These are phyloP conservation scores for Lepidurus arcticus DNA, from an alignment of 1,140 invertebrate genomes.

Conservation along the genomic window DNA sequence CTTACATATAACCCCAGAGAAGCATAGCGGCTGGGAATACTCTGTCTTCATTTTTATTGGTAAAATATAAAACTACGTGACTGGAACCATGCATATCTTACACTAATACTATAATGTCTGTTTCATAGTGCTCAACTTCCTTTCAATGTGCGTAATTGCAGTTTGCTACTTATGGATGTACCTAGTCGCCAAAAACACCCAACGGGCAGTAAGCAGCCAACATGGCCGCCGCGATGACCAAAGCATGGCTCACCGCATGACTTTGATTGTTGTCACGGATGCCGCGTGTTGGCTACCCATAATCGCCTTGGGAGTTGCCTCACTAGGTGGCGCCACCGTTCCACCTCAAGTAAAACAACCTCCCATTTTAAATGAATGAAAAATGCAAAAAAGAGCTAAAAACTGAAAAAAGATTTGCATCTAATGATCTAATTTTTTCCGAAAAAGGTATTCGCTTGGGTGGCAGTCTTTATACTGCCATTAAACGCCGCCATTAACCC, in stretches of 20 bases:
- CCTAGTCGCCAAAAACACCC: constrained; percentile 49
- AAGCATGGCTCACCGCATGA: constrained; percentile 53
- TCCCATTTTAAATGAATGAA: too few species aligned
- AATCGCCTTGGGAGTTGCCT: constrained; percentile 49
- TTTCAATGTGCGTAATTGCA: constrained; percentile 52
- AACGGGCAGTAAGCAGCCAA: constrained; percentile 43
- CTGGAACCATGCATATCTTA: constrained; percentile 17
- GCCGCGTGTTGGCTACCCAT: constrained; percentile 56
- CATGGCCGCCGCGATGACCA: constrained; percentile 44
- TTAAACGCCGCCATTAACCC: constrained; percentile 50
- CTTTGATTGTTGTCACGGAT: constrained; percentile 53
- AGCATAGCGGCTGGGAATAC: constrained; percentile 55
- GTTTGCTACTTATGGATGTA: constrained; percentile 56
- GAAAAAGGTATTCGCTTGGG: constrained; percentile 44
- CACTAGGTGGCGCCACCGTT: constrained; percentile 47
- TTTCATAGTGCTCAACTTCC: constrained; percentile 47
- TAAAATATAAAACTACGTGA: constrained; percentile 43
- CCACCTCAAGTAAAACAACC: constrained; percentile 45
- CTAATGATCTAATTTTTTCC: not conserved
- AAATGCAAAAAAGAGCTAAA: too few species aligned
- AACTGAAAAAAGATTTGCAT: too few species aligned
- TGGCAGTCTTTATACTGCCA: constrained; percentile 49
- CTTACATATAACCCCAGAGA: constrained; percentile 53
- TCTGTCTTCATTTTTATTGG: constrained; percentile 54
- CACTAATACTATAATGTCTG: not conserved